Conservation (phyloP, 2,888 invertebrate genomes). For the Parasteatoda lunata region DNA sequence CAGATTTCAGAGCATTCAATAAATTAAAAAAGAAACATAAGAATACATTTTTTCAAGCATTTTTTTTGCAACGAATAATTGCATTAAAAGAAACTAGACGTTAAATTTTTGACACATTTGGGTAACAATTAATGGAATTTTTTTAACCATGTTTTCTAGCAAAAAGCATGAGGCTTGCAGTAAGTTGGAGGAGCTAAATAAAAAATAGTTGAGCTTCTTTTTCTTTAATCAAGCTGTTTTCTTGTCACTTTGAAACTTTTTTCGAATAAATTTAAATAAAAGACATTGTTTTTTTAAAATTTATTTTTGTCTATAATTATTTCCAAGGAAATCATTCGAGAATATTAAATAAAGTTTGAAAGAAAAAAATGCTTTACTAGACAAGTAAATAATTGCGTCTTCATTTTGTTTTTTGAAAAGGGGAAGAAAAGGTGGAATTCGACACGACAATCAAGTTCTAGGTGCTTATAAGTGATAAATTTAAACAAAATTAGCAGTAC, state of each 20-base stretch:
- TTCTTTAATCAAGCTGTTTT: neutral
- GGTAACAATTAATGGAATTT: neutral
- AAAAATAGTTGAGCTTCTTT: neutral
- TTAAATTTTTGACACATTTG: slow-evolving; percentile 20
- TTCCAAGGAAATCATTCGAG: too few species aligned
- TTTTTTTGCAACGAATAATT: neutral
- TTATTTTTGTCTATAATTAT: too few species aligned
- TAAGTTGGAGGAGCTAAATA: neutral
- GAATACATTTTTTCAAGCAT: neutral
- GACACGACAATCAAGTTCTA: too few species aligned
- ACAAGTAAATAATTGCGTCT: too few species aligned
- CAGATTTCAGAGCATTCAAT: too few species aligned
- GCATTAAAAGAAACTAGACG: slow-evolving; percentile 6
- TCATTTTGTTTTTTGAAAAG: too few species aligned
- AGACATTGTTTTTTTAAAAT: too few species aligned
- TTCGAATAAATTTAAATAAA: neutral
- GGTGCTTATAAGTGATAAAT: too few species aligned
- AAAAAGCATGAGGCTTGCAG: neutral
- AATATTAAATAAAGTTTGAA: too few species aligned
- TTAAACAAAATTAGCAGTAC: too few species aligned
- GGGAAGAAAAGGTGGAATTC: too few species aligned
- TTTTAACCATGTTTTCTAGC: neutral
- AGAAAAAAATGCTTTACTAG: too few species aligned
- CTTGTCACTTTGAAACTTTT: neutral
- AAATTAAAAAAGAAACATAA: neutral